Evolutionary conservation across 92 coral and sea anemone species (phyloP).

Genomic region (Zoanthus sansibaricus): DNA sequence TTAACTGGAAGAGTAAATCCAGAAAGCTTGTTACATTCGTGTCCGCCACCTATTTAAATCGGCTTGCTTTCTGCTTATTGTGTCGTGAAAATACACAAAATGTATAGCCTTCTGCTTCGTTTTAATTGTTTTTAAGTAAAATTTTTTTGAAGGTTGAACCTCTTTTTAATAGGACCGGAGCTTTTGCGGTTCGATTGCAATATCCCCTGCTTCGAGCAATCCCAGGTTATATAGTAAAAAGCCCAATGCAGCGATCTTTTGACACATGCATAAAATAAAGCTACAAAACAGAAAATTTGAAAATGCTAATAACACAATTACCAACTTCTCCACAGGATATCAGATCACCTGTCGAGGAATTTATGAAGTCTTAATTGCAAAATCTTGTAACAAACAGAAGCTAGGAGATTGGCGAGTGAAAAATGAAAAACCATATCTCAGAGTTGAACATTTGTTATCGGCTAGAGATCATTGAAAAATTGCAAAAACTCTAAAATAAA

Average conservation of each 20-base stretch:
- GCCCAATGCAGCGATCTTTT: not conserved
- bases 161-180: too few species aligned
- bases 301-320: conserved; percentile 15
- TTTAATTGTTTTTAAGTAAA: too few species aligned
- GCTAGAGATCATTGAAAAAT: not conserved
- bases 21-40: not conserved
- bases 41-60: not conserved
- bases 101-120: too few species aligned
- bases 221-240: not conserved
- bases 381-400: not conserved
- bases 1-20: not conserved
- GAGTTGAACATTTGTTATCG: not conserved
- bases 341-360: conserved; percentile 27
- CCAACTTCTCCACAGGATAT: conserved; percentile 3
- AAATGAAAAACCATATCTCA: not conserved
- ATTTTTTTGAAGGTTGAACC: too few species aligned
- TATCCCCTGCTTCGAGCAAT: not conserved
- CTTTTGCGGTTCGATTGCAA: not conserved
- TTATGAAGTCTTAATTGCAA: not conserved
- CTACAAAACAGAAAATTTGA: not conserved
- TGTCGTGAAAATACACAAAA: too few species aligned
- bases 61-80: too few species aligned
- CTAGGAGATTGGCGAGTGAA: not conserved
- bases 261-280: not conserved
- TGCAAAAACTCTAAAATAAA: too few species aligned